Evolutionary conservation across 2,113 vertebrate genomes (phyloP).

Genomic region (Megaptera novaeangliae): DNA sequence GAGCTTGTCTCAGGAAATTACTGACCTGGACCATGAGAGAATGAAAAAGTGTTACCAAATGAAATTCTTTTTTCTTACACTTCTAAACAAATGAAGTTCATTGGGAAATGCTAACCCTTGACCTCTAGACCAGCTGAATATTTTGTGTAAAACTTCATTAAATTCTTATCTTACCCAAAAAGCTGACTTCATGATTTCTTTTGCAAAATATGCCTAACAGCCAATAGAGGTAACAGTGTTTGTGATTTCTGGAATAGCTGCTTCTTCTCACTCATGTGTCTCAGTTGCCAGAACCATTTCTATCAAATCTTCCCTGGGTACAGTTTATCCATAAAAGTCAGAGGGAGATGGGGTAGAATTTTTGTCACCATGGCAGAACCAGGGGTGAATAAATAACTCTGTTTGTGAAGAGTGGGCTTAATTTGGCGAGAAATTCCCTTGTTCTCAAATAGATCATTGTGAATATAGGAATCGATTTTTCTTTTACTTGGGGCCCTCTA

Average conservation of each 20-base stretch:
- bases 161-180: neutral
- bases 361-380: neutral
- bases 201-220: neutral
- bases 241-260: neutral
- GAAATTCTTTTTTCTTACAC: neutral
- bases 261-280: neutral
- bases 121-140: neutral
- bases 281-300: neutral
- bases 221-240: neutral
- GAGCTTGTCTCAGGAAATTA: neutral
- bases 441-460: neutral
- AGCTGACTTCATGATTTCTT: neutral
- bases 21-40: neutral
- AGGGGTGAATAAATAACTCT: neutral
- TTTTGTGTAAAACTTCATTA: slow-evolving; percentile 29
- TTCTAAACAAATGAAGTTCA: neutral
- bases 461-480: neutral
- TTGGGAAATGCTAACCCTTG: neutral
- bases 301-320: neutral
- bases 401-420: neutral
- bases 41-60: neutral
- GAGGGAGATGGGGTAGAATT: neutral
- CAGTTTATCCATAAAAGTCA: neutral
- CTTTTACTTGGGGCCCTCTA: neutral
- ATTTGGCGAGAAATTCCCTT: neutral